These are phyloP conservation scores for Noctua comes DNA, from an alignment of 2,888 invertebrate species.

Conservation along the genomic window DNA sequence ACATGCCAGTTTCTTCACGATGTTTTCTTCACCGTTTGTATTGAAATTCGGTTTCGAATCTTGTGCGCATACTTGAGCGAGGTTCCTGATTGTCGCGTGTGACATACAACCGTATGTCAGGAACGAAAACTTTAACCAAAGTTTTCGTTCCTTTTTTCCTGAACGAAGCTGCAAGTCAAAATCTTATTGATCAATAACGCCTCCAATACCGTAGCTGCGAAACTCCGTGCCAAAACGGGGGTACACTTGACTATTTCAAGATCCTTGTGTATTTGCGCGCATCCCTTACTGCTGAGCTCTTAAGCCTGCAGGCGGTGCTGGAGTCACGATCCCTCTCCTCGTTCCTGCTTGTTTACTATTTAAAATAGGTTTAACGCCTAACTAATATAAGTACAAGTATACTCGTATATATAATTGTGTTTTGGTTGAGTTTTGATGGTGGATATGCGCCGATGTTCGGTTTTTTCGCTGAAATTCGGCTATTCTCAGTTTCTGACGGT, in stretches of 20 bases:
- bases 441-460: neutral
- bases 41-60: neutral
- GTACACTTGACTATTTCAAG: slow-evolving; percentile 56
- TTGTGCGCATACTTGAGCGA: neutral
- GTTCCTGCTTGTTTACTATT: slow-evolving; percentile 60
- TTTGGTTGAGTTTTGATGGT: slow-evolving; percentile 1
- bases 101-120: too few relatives aligned
- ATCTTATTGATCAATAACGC: slow-evolving; percentile 26
- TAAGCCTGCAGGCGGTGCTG: slow-evolving; percentile 52
- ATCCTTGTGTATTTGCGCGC: slow-evolving; percentile 47
- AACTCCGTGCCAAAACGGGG: slow-evolving; percentile 51
- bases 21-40: neutral
- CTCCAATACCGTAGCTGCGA: neutral
- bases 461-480: neutral
- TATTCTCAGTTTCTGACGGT: neutral
- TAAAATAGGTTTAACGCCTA: slow-evolving; percentile 58
- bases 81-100: neutral
- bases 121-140: too few relatives aligned
- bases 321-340: slow-evolving; percentile 53
- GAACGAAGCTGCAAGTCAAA: slow-evolving; percentile 4
- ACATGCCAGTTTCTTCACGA: neutral
- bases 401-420: slow-evolving; percentile 47
- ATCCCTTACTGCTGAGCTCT: slow-evolving; percentile 46
- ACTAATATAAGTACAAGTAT: slow-evolving; percentile 44
- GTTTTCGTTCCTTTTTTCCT: neutral